Conservation (phyloP, 2,797 vertebrate species). For the Coreius guichenoti region DNA sequence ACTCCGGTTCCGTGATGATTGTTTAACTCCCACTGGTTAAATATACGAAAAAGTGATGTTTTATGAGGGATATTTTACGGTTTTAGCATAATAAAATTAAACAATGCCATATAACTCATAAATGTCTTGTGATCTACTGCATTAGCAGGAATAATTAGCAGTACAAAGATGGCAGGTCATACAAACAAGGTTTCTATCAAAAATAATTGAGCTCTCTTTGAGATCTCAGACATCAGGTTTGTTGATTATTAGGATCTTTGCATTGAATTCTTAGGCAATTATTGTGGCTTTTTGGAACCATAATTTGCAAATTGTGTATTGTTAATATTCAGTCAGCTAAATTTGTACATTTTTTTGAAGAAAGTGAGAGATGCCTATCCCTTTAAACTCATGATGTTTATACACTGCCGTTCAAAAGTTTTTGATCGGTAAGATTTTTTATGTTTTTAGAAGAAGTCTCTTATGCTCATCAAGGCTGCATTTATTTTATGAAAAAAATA, state of each 20-base stretch:
- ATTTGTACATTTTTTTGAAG: background rate
- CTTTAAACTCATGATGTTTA: background rate
- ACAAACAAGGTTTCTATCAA: constrained; percentile 25
- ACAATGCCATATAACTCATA: background rate
- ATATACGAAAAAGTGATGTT: background rate
- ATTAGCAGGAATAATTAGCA: constrained; percentile 17
- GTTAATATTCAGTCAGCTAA: background rate
- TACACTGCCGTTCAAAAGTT: no score
- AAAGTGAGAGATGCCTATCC: background rate
- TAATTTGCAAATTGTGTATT: background rate
- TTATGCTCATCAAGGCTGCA: no score
- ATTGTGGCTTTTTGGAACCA: background rate
- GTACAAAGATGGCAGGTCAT: constrained; percentile 10
- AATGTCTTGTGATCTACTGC: background rate
- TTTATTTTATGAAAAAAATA: background rate
- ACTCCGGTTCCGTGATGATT: background rate
- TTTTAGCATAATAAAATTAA: background rate
- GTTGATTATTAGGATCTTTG: background rate
- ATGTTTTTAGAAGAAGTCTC: no score
- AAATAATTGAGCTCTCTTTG: constrained; percentile 27
- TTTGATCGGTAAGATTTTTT: no score
- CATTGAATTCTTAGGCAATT: background rate
- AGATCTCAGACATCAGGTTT: background rate
- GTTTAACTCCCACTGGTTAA: constrained; percentile 24
- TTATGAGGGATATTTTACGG: background rate